Evolutionary conservation across 53 echinoderm and acorn worm species (phyloP), one percentile per base, ranked within the genome.

Genomic region (Astropecten irregularis): DNA sequence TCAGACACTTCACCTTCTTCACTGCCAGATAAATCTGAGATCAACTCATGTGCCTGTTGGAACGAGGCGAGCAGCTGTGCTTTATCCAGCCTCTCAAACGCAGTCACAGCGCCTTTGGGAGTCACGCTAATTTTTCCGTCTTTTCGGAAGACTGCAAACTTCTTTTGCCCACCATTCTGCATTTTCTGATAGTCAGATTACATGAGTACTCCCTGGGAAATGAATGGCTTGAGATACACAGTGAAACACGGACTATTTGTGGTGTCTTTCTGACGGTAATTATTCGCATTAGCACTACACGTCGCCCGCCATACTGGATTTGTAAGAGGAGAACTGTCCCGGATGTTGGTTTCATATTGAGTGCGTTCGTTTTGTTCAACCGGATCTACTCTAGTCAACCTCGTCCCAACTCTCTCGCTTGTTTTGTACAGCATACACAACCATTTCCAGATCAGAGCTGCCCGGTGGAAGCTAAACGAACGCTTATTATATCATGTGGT

Each of bases 131-230:
- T 35, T 84, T 89, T 93, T 35, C 84, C 87, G 39, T 93, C 93
- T 81, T 90, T 76, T n/a, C 87, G 84, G 83, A 79, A 67, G 84
- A 84, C 90, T 81, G 85, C 84, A 58, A 84, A 73, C 73, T 91
- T 91, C 64, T 89, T 91, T 69, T 91, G 88, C 66, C 88, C 95
- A 94, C 91, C 91, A 94, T 94, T 92, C 95, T 92, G 95, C 95
- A 94, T 94, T 91, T 94, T 94, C 91, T 71, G 85, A 89, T 82
- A 85, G 73, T 49, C 73, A 49, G 73, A 53, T 85, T 85, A 85
- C 85, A 85, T 85, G 71, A 72, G 85, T 63, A 85, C 61, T 85
- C 62, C 57, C 22, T 22, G 9, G 49, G 72, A 73, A 85, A 85
- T 64, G 35, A 58, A 61, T 34, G 62, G 64, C 73, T 50, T 33